Conservation (phyloP, 1,140 invertebrate species). For the Vanessa atalanta region DNA sequence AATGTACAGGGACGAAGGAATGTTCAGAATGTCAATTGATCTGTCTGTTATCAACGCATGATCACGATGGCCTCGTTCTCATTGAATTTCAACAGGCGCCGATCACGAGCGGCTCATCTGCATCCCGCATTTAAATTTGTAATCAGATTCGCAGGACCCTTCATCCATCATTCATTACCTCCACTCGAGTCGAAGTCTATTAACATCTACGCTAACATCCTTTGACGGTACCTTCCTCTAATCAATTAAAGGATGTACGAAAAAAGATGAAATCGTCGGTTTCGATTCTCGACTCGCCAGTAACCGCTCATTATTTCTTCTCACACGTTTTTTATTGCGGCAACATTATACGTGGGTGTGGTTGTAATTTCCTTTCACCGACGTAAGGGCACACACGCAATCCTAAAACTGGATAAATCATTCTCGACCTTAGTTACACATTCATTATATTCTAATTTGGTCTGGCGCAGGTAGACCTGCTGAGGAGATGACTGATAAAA, state of each 20-base stretch:
- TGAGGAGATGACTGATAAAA: slow-evolving; percentile 77
- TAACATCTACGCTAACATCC: slow-evolving; percentile 46
- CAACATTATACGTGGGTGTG: slow-evolving; percentile 81
- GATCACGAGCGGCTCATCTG: slow-evolving; percentile 59
- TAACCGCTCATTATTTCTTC: slow-evolving; percentile 80
- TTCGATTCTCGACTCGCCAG: slow-evolving; percentile 68
- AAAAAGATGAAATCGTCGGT: slow-evolving; percentile 71
- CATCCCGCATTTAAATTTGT: slow-evolving; percentile 73
- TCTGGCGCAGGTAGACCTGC: slow-evolving; percentile 42
- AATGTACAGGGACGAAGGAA: slow-evolving; percentile 15
- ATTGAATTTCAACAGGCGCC: slow-evolving; percentile 61
- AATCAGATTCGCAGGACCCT: slow-evolving; percentile 63
- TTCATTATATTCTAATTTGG: slow-evolving; percentile 41
- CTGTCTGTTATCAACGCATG: slow-evolving; percentile 50
- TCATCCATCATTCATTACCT: slow-evolving; percentile 71
- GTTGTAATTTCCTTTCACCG: slow-evolving; percentile 81
- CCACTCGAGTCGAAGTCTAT: slow-evolving; percentile 31
- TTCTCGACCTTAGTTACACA: slow-evolving; percentile 43
- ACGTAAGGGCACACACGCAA: slow-evolving; percentile 80
- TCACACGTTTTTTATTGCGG: slow-evolving; percentile 80
- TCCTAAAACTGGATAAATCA: slow-evolving; percentile 41
- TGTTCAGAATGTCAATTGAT: slow-evolving; percentile 61
- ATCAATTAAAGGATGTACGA: slow-evolving; percentile 73
- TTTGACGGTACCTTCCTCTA: slow-evolving; percentile 58
- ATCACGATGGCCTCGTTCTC: slow-evolving; percentile 57